Evolutionary conservation across 2,888 invertebrate genomes (phyloP).

Genomic region (Drosophila algonquin): DNA sequence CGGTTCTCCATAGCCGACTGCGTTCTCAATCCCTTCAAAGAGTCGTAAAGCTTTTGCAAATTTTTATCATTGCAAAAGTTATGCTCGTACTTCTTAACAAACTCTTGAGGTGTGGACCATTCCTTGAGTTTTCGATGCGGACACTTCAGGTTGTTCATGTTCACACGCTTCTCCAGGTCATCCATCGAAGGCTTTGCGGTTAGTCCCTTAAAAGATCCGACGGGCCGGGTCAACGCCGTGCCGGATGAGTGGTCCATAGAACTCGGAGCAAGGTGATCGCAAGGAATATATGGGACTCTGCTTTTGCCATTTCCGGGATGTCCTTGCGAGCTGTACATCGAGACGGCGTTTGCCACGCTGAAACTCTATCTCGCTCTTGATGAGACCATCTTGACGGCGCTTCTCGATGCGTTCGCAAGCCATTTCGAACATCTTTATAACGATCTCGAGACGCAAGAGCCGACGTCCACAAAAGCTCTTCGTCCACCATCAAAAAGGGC

Average conservation of each 20-base stretch:
- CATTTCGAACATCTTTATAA: constrained; percentile 85
- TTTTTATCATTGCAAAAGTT: constrained; percentile 81
- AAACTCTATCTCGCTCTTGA: constrained; percentile 84
- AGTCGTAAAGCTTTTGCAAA: constrained; percentile 81
- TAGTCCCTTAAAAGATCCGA: constrained; percentile 84
- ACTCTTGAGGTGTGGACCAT: constrained; percentile 81
- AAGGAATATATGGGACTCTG: constrained; percentile 85
- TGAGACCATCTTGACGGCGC: constrained; percentile 86
- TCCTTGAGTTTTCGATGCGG: constrained; percentile 68
- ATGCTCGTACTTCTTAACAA: constrained; percentile 77
- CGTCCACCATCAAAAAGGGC: not conserved
- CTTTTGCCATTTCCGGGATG: constrained; percentile 83
- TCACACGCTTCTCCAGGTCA: constrained; percentile 75
- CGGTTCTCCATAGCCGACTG: constrained; percentile 52
- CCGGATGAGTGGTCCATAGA: constrained; percentile 87
- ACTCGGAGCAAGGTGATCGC: constrained; percentile 86
- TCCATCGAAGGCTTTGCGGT: constrained; percentile 78
- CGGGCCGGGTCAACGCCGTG: constrained; percentile 88
- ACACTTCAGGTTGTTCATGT: constrained; percentile 72
- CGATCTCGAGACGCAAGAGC: constrained; percentile 81
- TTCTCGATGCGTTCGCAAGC: constrained; percentile 85
- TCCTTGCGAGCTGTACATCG: constrained; percentile 82
- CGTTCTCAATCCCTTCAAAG: constrained; percentile 72
- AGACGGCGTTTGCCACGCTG: constrained; percentile 85
- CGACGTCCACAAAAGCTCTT: not conserved